Evolutionary conservation across 2,888 invertebrate species (phyloP).

Genomic region (Drosophila quinaria): DNA sequence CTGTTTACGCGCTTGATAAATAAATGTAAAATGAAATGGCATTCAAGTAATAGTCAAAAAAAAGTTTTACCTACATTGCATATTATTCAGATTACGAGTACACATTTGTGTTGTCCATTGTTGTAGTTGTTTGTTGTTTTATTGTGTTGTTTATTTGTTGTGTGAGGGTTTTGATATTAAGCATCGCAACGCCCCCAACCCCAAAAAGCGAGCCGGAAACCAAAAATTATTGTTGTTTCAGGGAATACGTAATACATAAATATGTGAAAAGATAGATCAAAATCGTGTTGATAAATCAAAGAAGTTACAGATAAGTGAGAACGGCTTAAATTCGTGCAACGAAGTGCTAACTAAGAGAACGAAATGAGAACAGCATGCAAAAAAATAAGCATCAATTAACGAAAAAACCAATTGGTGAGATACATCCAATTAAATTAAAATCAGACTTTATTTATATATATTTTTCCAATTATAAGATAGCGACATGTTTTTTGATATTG

Average conservation of each 20-base stretch:
- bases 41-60: conserved; percentile 42
- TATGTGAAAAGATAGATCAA: conserved; percentile 41
- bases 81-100: conserved; percentile 38
- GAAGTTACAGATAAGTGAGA: conserved; percentile 41
- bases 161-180: conserved; percentile 38
- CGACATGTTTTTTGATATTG: no score
- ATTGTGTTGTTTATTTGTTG: conserved; percentile 24
- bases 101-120: conserved; percentile 43
- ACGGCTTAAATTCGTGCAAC: conserved; percentile 38
- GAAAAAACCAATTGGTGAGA: background rate
- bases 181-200: conserved; percentile 23
- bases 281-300: conserved; percentile 45
- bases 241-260: conserved; percentile 14
- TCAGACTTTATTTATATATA: background rate
- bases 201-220: conserved; percentile 47
- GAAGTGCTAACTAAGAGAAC: conserved; percentile 39
- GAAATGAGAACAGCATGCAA: conserved; percentile 15
- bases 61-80: conserved; percentile 76
- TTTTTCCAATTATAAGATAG: background rate
- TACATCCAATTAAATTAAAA: background rate
- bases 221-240: conserved; percentile 49
- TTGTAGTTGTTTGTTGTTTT: conserved; percentile 37
- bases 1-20: conserved; percentile 62
- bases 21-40: conserved; percentile 39
- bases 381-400: background rate